A percentile compares a stretch with the other conserved stretches of the same genome.
Evolutionary conservation across 2,797 vertebrate genomes (phyloP).

Genomic region (Caiman crocodilus): DNA sequence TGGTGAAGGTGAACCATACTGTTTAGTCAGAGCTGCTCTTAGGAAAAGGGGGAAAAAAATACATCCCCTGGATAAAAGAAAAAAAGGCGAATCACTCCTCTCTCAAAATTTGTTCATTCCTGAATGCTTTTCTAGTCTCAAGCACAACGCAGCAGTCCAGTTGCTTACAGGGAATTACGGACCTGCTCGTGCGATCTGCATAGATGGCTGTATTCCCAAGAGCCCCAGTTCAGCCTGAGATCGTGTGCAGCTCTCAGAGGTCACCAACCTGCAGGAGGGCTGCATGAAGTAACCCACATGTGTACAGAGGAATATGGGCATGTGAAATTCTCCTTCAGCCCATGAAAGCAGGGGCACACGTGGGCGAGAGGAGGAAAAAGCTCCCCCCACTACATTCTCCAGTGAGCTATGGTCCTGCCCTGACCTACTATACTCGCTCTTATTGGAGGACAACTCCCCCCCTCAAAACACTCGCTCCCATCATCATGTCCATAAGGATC

Average conservation of each 20-base stretch:
- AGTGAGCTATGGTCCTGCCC: no score
- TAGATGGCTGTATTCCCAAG: fast-evolving
- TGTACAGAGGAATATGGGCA: no score
- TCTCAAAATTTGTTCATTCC: neutral
- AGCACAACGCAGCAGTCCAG: fast-evolving
- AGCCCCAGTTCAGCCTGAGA: fast-evolving
- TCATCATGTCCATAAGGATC: no score
- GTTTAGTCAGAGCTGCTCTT: neutral
- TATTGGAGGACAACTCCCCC: no score
- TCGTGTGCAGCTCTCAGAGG: fast-evolving
- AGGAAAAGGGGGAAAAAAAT: fast-evolving
- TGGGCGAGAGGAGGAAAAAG: no score
- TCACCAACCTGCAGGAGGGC: neutral
- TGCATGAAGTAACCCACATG: neutral
- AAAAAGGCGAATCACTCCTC: fast-evolving
- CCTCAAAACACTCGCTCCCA: no score
- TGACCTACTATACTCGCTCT: no score
- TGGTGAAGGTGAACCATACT: neutral
- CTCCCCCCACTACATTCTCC: no score
- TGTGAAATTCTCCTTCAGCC: no score
- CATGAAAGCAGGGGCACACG: no score
- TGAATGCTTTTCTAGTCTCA: neutral
- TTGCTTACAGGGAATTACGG: neutral
- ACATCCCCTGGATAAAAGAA: neutral
- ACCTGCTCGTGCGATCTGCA: fast-evolving